These are phyloP conservation scores for Porites cylindrica DNA, from an alignment of 92 coral and sea anemone genomes.

Conservation along the genomic window DNA sequence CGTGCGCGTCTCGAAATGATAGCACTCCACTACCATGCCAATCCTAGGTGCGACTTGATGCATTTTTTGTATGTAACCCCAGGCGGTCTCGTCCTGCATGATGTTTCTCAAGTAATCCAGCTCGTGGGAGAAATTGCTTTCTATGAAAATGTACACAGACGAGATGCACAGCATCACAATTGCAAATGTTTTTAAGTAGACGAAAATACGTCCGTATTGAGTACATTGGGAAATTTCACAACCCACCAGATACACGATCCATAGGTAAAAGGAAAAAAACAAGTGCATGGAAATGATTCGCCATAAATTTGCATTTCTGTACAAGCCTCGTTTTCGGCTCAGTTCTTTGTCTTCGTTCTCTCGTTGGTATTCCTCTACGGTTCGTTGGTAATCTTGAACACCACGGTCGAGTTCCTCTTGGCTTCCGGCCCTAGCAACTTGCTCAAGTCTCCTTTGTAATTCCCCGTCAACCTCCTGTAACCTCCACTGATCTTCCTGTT, in stretches of 20 bases:
- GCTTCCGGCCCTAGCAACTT: conserved; percentile 43
- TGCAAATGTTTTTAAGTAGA: conserved; percentile 31
- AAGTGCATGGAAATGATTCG: conserved; percentile 59
- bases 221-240: conserved; percentile 59
- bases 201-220: conserved; percentile 34
- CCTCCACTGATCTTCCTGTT: conserved; percentile 15
- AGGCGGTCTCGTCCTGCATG: conserved; percentile 66
- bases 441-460: conserved; percentile 28
- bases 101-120: conserved; percentile 56
- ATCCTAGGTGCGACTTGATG: conserved; percentile 50
- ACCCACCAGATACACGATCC: conserved; percentile 49
- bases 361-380: conserved; percentile 38
- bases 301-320: conserved; percentile 35
- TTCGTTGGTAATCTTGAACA: conserved; percentile 31
- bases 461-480: conserved; percentile 26
- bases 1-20: conserved; percentile 55
- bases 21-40: conserved; percentile 55
- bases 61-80: conserved; percentile 58
- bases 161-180: conserved; percentile 45
- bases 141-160: conserved; percentile 42
- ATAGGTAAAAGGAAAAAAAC: conserved; percentile 59
- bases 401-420: conserved; percentile 28
- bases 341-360: conserved; percentile 36
- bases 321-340: conserved; percentile 45
- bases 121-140: conserved; percentile 59